These are phyloP conservation scores for Philopotamus ludificatus DNA, from an alignment of 1,140 invertebrate genomes.

Conservation along the genomic window DNA sequence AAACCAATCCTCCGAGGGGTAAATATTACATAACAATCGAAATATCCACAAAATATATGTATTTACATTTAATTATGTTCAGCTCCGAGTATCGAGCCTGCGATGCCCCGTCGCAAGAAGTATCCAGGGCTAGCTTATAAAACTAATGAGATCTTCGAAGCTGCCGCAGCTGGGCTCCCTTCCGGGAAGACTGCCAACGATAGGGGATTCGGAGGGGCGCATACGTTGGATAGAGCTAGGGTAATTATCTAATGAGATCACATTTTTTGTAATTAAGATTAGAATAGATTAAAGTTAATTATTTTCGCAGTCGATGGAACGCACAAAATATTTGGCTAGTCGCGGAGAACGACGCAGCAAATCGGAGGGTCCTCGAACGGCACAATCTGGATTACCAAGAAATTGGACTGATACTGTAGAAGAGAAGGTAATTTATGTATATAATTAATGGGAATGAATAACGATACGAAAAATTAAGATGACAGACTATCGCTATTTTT, in stretches of 20 bases:
- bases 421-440: constrained; percentile 55
- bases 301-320: constrained; percentile 39
- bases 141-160: constrained; percentile 76
- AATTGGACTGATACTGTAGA: constrained; percentile 56
- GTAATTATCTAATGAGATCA: constrained; percentile 52
- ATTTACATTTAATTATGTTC: background rate
- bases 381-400: constrained; percentile 38
- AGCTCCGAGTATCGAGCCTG: constrained; percentile 64
- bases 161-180: constrained; percentile 50
- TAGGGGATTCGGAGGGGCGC: constrained; percentile 46
- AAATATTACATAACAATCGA: constrained; percentile 1
- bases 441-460: too few relatives aligned
- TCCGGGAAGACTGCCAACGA: constrained; percentile 51
- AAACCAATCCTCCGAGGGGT: constrained; percentile 34
- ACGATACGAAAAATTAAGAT: too few relatives aligned
- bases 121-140: constrained; percentile 81
- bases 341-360: constrained; percentile 63
- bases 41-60: background rate
- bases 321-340: constrained; percentile 43
- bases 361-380: constrained; percentile 64
- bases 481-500: too few relatives aligned
- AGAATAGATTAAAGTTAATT: constrained; percentile 12
- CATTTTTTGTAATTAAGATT: background rate
- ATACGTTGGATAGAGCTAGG: constrained; percentile 58
- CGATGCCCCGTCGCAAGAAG: constrained; percentile 81